phyloP scores from a whole-genome alignment of 2,888 invertebrate species.

The Euzophera pinguis region DNA sequence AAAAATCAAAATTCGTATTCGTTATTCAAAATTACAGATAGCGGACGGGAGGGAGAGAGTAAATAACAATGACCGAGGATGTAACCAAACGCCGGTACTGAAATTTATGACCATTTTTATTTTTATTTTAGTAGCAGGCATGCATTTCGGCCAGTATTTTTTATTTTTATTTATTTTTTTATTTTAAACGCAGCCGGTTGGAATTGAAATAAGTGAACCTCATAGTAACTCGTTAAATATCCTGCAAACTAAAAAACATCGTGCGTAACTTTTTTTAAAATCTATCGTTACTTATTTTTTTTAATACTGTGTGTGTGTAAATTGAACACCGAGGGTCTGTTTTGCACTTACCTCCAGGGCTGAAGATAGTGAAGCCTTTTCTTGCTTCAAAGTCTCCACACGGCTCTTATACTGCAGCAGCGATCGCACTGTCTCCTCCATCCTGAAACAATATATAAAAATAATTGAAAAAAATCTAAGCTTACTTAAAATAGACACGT shows the following conservation, averaged over 20 bases:
- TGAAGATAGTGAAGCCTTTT: constrained; percentile 84
- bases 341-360: constrained; percentile 87
- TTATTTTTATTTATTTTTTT: background rate
- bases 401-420: constrained; percentile 87
- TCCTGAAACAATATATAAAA: constrained; percentile 75
- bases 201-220: constrained; percentile 1
- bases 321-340: background rate
- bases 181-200: constrained; percentile 19
- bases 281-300: no score
- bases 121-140: constrained; percentile 19
- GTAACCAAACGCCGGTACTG: constrained; percentile 7
- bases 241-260: background rate
- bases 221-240: background rate
- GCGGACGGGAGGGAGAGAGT: constrained; percentile 25
- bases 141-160: constrained; percentile 5
- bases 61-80: constrained; percentile 10
- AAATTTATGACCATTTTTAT: constrained; percentile 8
- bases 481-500: no score
- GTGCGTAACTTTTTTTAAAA: no score
- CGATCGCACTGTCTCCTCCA: constrained; percentile 88
- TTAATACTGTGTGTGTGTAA: background rate
- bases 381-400: constrained; percentile 87
- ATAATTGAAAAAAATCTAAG: no score
- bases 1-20: constrained; percentile 63
- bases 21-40: constrained; percentile 53